These are phyloP conservation scores for Microctonus aethiopoides DNA, from an alignment of 2,888 invertebrate species.

Conservation along the genomic window DNA sequence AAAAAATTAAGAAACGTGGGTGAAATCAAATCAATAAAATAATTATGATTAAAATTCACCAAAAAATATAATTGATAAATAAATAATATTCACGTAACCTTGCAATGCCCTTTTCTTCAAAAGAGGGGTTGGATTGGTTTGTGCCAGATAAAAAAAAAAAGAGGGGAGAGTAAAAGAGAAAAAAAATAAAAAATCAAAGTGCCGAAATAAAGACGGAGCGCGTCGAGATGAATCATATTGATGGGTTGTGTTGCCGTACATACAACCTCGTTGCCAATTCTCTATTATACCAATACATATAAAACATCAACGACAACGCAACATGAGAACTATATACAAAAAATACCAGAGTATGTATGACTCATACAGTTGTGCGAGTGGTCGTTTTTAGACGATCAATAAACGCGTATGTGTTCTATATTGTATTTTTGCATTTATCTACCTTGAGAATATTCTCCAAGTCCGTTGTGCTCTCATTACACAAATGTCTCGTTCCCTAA, in stretches of 20 bases:
- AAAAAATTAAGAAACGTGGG: no score
- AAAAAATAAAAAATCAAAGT: neutral
- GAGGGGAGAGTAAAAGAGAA: neutral
- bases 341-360: constrained; percentile 38
- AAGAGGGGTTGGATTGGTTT: no score
- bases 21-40: no score
- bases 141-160: no score
- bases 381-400: constrained; percentile 44
- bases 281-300: constrained; percentile 27
- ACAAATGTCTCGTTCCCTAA: constrained; percentile 65
- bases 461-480: constrained; percentile 71
- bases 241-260: neutral
- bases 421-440: constrained; percentile 45
- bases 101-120: no score
- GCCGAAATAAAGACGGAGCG: constrained; percentile 7
- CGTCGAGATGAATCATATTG: constrained; percentile 42
- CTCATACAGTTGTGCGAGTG: constrained; percentile 36
- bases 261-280: constrained; percentile 34
- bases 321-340: constrained; percentile 35
- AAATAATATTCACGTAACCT: no score
- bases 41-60: no score
- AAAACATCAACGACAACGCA: constrained; percentile 7
- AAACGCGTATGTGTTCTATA: constrained; percentile 34
- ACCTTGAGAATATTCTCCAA: constrained; percentile 79
- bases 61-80: no score